Evolutionary conservation across 1,140 invertebrate species (phyloP).

Genomic region (Macrobrachium nipponense): DNA sequence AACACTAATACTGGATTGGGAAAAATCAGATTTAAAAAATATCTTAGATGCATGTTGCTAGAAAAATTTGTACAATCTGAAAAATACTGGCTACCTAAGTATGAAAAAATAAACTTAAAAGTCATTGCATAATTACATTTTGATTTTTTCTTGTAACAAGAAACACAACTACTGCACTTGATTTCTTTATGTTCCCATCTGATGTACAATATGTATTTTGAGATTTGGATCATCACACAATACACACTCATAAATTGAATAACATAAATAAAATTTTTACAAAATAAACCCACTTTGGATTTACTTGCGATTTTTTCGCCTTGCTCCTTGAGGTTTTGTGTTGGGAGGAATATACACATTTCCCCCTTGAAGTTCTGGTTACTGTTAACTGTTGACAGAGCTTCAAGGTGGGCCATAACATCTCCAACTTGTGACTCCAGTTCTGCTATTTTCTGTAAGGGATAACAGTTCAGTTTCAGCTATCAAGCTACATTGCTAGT

Average conservation of each 20-base stretch:
- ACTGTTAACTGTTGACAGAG: slow-evolving; percentile 74
- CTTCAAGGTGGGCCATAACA: slow-evolving; percentile 96
- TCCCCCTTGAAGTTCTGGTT: slow-evolving; percentile 60
- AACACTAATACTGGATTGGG: too few relatives aligned
- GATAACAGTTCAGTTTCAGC: slow-evolving; percentile 8
- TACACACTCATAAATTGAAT: neutral
- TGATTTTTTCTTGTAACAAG: neutral
- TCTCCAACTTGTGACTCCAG: slow-evolving; percentile 93
- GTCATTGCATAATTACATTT: too few relatives aligned
- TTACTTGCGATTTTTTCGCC: slow-evolving; percentile 53
- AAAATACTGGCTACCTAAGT: too few relatives aligned
- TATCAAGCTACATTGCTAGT: too few relatives aligned
- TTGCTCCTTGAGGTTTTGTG: slow-evolving; percentile 38
- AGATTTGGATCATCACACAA: neutral
- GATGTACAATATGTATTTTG: too few relatives aligned
- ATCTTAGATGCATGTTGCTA: too few relatives aligned
- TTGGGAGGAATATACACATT: slow-evolving; percentile 32
- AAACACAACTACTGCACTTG: neutral
- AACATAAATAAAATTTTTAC: neutral
- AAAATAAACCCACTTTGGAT: neutral
- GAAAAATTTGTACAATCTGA: too few relatives aligned
- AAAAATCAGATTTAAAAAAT: too few relatives aligned
- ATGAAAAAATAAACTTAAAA: too few relatives aligned
- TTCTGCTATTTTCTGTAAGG: slow-evolving; percentile 78
- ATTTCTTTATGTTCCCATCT: neutral